Base-by-base conservation (phyloP, 2,113 vertebrate species). In the Ageneiosus marmoratus region DNA sequence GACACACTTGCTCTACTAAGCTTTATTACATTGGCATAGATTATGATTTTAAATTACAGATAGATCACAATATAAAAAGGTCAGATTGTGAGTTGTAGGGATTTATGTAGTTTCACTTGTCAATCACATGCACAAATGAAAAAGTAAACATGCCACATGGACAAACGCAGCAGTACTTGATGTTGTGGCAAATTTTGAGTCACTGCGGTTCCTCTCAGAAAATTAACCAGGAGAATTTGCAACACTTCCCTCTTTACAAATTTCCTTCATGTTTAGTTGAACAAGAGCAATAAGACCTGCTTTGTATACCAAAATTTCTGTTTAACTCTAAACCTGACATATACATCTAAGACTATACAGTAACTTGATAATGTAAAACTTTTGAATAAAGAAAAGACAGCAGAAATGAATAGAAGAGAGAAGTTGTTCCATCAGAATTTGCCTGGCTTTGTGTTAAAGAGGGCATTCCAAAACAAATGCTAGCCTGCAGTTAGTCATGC, bases 1-100 rank as follows among this genome's bases (percentile, higher is more conserved):
- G 81, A 86, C 56, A 58, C 81, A 88, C 67, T 75, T 37, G 53
- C n/a, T 76, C 51, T 46, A 51, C 29, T 41, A 44, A 73, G 44
- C 24, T 22, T 53, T 44, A 24, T 70, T 41, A 24, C 34, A 22
- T 41, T 46, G 10, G 7, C 13, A 46, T 27, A 73, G 4, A 73
- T 50, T 50, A 50, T 72, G 41, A 37, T 69, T 37, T 41, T 32
- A 65, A 65, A 34, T 34, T n/a, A n/a, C n/a, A n/a, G n/a, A 34
- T 34, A 55, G 3, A 27, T 27, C n/a, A 27, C 58, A 62, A 32
- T 29, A 37, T 67, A 67, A 67, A 67, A 22, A 9, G 16, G 29
- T 20, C 12, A 37, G 32, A 1, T 2, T 37, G 16, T 20, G 16
- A 34, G 3, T 34, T 34, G 27, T 29, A 34, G 16, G 62, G 32